Base-by-base conservation (phyloP, 2,888 invertebrate species). In the Disparrhopalites patrizii region DNA sequence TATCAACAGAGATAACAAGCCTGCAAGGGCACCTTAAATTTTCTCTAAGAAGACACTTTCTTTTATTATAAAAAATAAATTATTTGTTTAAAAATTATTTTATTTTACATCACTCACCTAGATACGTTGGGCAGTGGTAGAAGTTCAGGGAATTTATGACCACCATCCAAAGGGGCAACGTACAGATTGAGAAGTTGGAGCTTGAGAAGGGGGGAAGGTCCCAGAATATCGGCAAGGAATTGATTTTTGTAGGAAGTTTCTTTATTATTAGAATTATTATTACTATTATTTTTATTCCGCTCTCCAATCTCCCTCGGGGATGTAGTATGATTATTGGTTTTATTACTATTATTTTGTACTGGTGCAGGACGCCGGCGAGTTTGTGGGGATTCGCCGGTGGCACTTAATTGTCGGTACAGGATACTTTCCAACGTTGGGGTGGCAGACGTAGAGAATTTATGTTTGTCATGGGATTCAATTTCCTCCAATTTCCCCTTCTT, bases 81-180 rank as follows among this genome's bases (percentile, higher is more conserved):
- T n/a, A n/a, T n/a, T n/a, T n/a, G n/a, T n/a, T n/a, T n/a, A n/a
- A n/a, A n/a, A n/a, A n/a, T n/a, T n/a, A n/a, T n/a, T n/a, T n/a
- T n/a, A n/a, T n/a, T n/a, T n/a, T n/a, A n/a, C n/a, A n/a, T n/a
- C 10, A 62, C 62, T 62, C 25, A 62, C 62, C 43, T 62, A 18
- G 62, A 54, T 5, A 62, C 27, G 40, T 36, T 62, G 23, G n/a
- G 15, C 3, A 51, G 18, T 23, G 62, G 62, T 18, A 62, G 13
- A 25, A 62, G 30, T n/a, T 62, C 55, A n/a, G 54, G 62, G 52
- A 38, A 54, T 10, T 4, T 25, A 13, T 28, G 51, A 10, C 30
- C 43, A 40, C 43, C 62, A 28, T 54, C 38, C 55, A 43, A 25
- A n/a, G 62, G 62, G 25, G 52, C 62, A n/a, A 62, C 55, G 31